Conservation (phyloP, 2,113 vertebrate species). For the Euleptes europaea region DNA sequence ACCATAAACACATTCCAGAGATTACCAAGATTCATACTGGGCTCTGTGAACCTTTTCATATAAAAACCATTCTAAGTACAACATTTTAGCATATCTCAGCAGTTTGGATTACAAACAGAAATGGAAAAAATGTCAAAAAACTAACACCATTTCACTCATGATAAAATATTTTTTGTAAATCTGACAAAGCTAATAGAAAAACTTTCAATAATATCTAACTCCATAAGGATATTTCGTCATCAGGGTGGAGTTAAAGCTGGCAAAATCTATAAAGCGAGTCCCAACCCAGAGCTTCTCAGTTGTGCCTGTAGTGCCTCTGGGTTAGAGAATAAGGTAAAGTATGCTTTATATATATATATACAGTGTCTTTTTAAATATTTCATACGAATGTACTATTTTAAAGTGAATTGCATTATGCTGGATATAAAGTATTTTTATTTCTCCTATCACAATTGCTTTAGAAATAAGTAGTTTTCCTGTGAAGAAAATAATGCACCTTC, state of each 20-base stretch:
- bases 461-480: background rate
- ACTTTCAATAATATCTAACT: background rate
- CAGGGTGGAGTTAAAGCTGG: conserved; percentile 52
- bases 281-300: conserved; percentile 28
- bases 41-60: background rate
- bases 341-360: background rate
- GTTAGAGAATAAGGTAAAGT: conserved; percentile 52
- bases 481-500: background rate
- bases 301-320: background rate
- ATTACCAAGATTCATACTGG: background rate
- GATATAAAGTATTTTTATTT: background rate
- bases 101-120: background rate
- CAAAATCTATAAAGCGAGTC: conserved; percentile 61
- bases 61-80: background rate
- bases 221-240: conserved; percentile 47
- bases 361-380: conserved; percentile 21
- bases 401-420: background rate
- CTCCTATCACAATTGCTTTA: background rate
- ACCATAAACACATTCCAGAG: background rate
- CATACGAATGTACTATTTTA: background rate
- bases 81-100: background rate
- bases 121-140: background rate
- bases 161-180: background rate
- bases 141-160: background rate
- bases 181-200: background rate